Evolutionary conservation across 2,797 vertebrate genomes (phyloP).

Genomic region (Sebastes ruberrimus): DNA sequence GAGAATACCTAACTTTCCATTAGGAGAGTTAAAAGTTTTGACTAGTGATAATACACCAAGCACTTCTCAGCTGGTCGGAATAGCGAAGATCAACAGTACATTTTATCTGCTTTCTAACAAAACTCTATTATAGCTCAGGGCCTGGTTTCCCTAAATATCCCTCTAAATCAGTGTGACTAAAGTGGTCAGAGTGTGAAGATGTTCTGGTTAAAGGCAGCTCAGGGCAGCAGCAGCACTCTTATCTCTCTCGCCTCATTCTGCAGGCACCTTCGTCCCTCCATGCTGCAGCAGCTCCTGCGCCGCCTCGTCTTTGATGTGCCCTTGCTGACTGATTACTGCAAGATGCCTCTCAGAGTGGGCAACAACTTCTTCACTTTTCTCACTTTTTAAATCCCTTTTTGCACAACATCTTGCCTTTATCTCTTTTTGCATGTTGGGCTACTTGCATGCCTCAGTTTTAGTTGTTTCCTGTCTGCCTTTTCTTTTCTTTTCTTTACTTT

Average conservation of each 20-base stretch:
- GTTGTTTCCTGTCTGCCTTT: not conserved
- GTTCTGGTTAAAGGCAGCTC: slow-evolving; percentile 3
- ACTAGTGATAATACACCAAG: not conserved
- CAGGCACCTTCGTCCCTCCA: slow-evolving; percentile 95
- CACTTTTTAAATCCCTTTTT: not conserved
- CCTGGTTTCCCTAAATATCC: not conserved
- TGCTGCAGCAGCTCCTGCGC: slow-evolving; percentile 95
- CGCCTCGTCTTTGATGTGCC: slow-evolving; percentile 98
- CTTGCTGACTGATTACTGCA: slow-evolving; percentile 96
- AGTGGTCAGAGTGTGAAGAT: slow-evolving; percentile 26
- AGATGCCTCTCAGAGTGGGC: slow-evolving; percentile 97
- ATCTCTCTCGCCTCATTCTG: slow-evolving; percentile 55
- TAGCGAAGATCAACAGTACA: not conserved
- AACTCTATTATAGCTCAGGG: not conserved
- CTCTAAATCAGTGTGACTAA: slow-evolving; percentile 24
- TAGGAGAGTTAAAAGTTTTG: not conserved
- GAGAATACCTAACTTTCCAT: not conserved
- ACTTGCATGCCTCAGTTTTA: not conserved
- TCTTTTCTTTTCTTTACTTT: not conserved
- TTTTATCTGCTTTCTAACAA: slow-evolving; percentile 12
- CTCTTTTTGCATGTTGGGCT: not conserved
- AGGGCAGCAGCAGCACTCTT: slow-evolving; percentile 30
- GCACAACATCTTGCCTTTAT: not conserved
- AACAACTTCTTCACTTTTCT: slow-evolving; percentile 18
- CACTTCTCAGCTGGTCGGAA: not conserved